These are phyloP conservation scores for Mythimna albipuncta DNA, from an alignment of 2,888 invertebrate genomes.

Conservation along the genomic window DNA sequence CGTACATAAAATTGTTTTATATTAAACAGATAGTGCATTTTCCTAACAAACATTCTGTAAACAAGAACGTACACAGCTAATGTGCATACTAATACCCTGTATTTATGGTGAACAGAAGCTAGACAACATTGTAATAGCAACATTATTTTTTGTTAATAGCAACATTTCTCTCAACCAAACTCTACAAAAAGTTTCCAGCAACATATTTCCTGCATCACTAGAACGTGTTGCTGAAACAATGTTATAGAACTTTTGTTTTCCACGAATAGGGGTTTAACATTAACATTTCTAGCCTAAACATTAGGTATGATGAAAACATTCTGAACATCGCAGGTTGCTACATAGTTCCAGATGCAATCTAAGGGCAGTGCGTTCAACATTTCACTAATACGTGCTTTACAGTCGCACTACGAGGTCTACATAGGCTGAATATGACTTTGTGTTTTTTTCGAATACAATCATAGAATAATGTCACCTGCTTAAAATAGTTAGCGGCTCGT, in stretches of 20 bases:
- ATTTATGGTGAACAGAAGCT: conserved; percentile 30
- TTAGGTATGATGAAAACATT: conserved; percentile 42
- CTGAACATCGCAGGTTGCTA: conserved; percentile 59
- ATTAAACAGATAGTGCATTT: conserved; percentile 51
- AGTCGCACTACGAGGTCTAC: conserved; percentile 70
- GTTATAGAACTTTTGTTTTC: conserved; percentile 13
- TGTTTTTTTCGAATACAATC: conserved; percentile 13
- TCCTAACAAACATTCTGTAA: conserved; percentile 38
- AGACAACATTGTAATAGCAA: conserved; percentile 6
- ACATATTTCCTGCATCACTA: neutral
- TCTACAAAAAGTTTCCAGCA: conserved; percentile 1
- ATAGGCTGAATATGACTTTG: conserved; percentile 69
- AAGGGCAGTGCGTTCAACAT: conserved; percentile 73
- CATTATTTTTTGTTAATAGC: neutral
- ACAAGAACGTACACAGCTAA: conserved; percentile 57
- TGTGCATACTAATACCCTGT: conserved; percentile 52
- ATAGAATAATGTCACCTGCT: conserved; percentile 11
- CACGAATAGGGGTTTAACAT: conserved; percentile 36
- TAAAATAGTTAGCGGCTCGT: conserved; percentile 34
- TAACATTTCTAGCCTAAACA: conserved; percentile 54
- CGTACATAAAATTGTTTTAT: conserved; percentile 26
- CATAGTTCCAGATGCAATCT: conserved; percentile 65
- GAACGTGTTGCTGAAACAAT: conserved; percentile 8
- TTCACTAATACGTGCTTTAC: conserved; percentile 73
- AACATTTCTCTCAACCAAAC: neutral